Base-by-base conservation (phyloP, 2,113 vertebrate species). In the Pavo muticus region DNA sequence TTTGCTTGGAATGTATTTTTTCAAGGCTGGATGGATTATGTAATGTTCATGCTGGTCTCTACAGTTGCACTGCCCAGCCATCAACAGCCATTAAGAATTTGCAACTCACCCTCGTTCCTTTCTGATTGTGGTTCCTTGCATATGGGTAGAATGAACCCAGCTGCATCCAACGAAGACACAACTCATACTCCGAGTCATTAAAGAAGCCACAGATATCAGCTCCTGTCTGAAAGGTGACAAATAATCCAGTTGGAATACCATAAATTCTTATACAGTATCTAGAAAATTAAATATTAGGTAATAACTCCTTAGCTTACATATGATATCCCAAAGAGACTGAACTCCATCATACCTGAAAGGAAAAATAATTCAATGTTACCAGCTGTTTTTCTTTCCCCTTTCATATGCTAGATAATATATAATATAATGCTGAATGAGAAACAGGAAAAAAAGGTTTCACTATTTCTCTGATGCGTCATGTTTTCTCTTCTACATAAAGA, bases 181-280 rank as follows among this genome's bases (percentile, higher is more conserved):
- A 92, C 84, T 99, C 98, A 71, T 98, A 98, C 9, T 98, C 73
- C 0, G 98, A 91, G 4, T 86, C 6, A 6, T 87, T 56, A 81
- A 99, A 99, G 98, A 99, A 99, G 59, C 99, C 99, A 65, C 99
- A 99, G 84, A 99, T 99, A 90, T 99, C 98, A 47, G 98, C 98
- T 52, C 99, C 99, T 0, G 98, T 99, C 99, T 99, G 97, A 87
- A 95, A 94, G 94, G 7, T 95, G 37, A 5, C 85, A 76, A 95
- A 84, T 4, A 3, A 60, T 30, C 14, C 3, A 0, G 5, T 47
- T 74, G 60, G 12, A 71, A 70, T 52, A 27, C 10, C 65, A 2
- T 4, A 15, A 45, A 83, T 39, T 56, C 10, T 3, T 40, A 47
- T 24, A 48, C 9, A 67, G 11, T 42, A 63, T 54, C 14, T 67